These are phyloP conservation scores for Chloroclystis v-ata DNA, from an alignment of 2,888 invertebrate species.

Conservation along the genomic window DNA sequence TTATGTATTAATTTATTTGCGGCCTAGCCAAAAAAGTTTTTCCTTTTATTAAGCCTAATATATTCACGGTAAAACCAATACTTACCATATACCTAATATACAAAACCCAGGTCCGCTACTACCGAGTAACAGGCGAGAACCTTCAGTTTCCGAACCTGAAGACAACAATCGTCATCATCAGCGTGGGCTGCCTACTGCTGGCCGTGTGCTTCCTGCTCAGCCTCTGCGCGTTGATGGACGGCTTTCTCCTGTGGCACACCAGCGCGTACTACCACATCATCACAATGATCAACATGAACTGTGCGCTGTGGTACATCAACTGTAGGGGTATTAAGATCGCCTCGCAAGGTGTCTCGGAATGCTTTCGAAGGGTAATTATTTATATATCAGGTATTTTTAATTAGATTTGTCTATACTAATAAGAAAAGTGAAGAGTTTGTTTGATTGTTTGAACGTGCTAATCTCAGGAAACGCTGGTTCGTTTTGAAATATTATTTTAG, in stretches of 20 bases:
- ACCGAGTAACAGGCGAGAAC: slow-evolving; percentile 77
- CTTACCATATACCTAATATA: no score
- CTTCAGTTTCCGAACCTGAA: slow-evolving; percentile 80
- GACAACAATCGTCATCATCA: slow-evolving; percentile 79
- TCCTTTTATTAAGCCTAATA: no score
- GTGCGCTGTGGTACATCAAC: slow-evolving; percentile 84
- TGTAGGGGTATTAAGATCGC: slow-evolving; percentile 82
- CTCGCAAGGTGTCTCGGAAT: slow-evolving; percentile 73
- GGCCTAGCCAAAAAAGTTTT: no score
- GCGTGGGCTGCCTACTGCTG: slow-evolving; percentile 79
- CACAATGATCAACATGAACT: slow-evolving; percentile 85
- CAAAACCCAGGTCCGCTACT: slow-evolving; percentile 77
- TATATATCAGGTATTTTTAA: no score
- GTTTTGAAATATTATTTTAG: no score
- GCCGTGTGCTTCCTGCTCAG: slow-evolving; percentile 80
- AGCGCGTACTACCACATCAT: slow-evolving; percentile 81
- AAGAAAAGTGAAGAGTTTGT: no score
- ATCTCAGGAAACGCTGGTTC: no score
- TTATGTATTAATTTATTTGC: no score
- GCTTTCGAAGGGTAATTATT: slow-evolving; percentile 65
- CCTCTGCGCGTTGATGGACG: slow-evolving; percentile 79
- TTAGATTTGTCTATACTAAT: no score
- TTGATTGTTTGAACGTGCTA: no score
- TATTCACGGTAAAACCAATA: no score
- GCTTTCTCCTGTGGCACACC: slow-evolving; percentile 81